These are phyloP conservation scores for Drosophila borealis DNA, from an alignment of 2,888 invertebrate species.

Conservation along the genomic window DNA sequence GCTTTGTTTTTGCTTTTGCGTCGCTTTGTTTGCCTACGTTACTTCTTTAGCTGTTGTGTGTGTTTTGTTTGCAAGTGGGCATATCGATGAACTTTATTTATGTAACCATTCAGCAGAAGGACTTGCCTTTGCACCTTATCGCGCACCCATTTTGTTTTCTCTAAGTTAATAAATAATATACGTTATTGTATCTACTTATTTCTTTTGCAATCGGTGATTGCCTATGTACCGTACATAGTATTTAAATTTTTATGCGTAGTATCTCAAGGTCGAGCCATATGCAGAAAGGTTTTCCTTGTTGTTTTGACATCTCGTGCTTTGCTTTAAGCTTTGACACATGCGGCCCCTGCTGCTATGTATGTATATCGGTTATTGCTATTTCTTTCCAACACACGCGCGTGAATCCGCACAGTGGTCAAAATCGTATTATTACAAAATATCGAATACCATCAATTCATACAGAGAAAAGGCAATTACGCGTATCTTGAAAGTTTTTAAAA, in stretches of 20 bases:
- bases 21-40: constrained; percentile 49
- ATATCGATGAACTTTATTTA: constrained; percentile 6
- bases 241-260: constrained; percentile 6
- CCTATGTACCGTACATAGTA: neutral
- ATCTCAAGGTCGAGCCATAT: constrained; percentile 15
- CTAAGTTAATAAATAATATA: neutral
- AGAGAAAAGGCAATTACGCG: neutral
- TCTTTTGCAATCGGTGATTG: neutral
- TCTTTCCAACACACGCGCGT: constrained; percentile 24
- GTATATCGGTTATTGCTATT: constrained; percentile 21
- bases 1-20: constrained; percentile 45
- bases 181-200: neutral
- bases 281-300: constrained; percentile 25
- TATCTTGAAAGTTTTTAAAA: constrained; percentile 12
- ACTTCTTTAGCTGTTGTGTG: constrained; percentile 20
- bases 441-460: neutral
- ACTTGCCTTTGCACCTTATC: neutral
- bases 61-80: constrained; percentile 15
- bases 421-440: constrained; percentile 2
- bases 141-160: constrained; percentile 5
- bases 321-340: constrained; percentile 44
- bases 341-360: constrained; percentile 13
- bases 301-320: constrained; percentile 61
- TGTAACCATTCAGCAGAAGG: neutral
- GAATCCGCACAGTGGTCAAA: constrained; percentile 50